Base-by-base conservation (phyloP, 2,797 vertebrate species). In the Megaceryle alcyon region DNA sequence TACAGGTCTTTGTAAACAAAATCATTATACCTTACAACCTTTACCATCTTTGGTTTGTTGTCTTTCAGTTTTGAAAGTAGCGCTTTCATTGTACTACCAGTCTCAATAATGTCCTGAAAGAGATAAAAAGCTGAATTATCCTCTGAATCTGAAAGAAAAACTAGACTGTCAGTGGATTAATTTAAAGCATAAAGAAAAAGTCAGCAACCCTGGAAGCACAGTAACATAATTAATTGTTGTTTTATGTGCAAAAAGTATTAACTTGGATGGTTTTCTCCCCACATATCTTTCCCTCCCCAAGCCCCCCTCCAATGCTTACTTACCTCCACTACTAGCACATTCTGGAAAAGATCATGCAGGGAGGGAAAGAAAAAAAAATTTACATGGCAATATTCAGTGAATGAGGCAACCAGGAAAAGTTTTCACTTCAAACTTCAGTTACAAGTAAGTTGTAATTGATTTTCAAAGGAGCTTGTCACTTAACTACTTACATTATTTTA, bases 241-340 rank as follows among this genome's bases (percentile, higher is more conserved):
- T 75, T 86, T 72, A 31, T 39, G 14, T 44, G n/a, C 28, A 88
- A 31, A 22, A 88, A 15, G 5, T 57, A 65, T 65, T 88, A 80
- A 63, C 33, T 33, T 33, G n/a, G n/a, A n/a, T n/a, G n/a, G n/a
- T n/a, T n/a, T n/a, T n/a, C n/a, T n/a, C n/a, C n/a, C n/a, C n/a
- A n/a, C n/a, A 0, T 65, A 35, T 49, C 3, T 3, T 86, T 83
- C 23, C 11, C 20, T 35, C 35, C n/a, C 66, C 14, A 14, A 6
- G 35, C 13, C 16, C 2, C 9, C 6, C 8, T 57, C n/a, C 53
- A 51, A 0, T 53, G 21, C 57, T 65, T 29, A 94, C 98, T 98
- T 97, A 99, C 99, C 98, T 99, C 99, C 25, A 99, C 98, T 86
- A 99, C 98, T 92, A 99, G 96, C 92, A 99, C 98, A 53, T 99